Base-by-base conservation (phyloP, 1,140 invertebrate species). In the Neodiprion fabricii region DNA sequence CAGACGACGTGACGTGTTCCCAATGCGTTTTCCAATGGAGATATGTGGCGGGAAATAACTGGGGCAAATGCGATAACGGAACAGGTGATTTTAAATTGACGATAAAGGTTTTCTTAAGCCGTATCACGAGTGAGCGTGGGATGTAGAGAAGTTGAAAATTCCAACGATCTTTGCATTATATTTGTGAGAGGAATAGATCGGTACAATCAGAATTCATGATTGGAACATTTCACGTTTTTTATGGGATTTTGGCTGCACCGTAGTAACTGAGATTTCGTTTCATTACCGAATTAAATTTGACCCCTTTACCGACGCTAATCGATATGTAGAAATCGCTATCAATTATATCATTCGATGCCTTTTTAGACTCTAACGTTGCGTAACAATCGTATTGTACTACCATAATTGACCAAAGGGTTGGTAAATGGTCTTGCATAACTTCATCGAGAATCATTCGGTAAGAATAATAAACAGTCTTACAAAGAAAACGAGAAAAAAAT, bases 21-120 rank as follows among this genome's bases (percentile, higher is more conserved):
- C 94, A 95, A 84, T 96, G 95, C 81, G 91, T 96, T 0, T 86
- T 96, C 65, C 95, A 96, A 81, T 96, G 95, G 95, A 90, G 91
- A 76, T 96, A 96, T 84, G 90, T 95, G 67, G 94, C 94, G 67
- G 95, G 94, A 1, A 95, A 95, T 80, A 95, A 94, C 82, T 95
- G 94, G 94, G 94, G 94, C 1, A 91, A 89, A 0, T 95, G 94
- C 80, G 89, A 89, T 28, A 92, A 95, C 79, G 93, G 93, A 2
- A 86, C 83, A 75, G 85, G 87, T 89, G 79, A 14, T 0, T 47
- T 40, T 40, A 40, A 40, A 40, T 40, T 40, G 28, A 0, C 28
- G 5, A 40, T 40, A 40, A 40, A 40, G 2, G 28, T 40, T 40
- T 40, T 40, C 28, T 40, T 5, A 40, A 40, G 28, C 28, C 28